These are phyloP conservation scores for Heteromyza rotundicornis DNA, from an alignment of 2,888 invertebrate species.

Conservation along the genomic window DNA sequence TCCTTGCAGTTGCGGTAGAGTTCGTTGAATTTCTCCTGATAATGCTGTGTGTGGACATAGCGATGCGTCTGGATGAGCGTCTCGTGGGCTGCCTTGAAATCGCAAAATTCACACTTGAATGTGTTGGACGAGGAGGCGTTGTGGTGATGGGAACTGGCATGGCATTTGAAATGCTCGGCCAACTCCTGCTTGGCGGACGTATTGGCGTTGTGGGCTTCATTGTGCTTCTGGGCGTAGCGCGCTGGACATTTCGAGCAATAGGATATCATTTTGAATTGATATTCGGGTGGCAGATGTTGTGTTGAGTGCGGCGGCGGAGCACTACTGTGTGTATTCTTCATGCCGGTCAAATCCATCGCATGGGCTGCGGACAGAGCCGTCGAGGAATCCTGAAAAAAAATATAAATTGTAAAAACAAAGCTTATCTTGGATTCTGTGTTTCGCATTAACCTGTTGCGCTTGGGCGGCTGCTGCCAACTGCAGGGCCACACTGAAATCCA, in stretches of 20 bases:
- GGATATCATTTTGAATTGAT: conserved; percentile 65
- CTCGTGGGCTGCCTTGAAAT: conserved; percentile 76
- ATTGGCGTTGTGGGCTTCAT: conserved; percentile 47
- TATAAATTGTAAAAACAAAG: neutral
- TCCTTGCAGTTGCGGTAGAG: conserved; percentile 71
- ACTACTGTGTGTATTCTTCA: conserved; percentile 37
- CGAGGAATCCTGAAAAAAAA: conserved; percentile 29
- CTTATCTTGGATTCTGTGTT: conserved; percentile 36
- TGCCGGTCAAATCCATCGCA: conserved; percentile 48
- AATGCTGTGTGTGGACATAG: conserved; percentile 77
- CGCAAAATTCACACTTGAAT: conserved; percentile 79
- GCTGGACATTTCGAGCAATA: conserved; percentile 86
- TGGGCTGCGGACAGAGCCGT: conserved; percentile 33
- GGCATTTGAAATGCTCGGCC: conserved; percentile 70
- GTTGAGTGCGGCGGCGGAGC: conserved; percentile 45
- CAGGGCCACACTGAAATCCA: conserved; percentile 48
- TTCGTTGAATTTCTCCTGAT: conserved; percentile 77
- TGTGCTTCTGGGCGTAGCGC: conserved; percentile 66
- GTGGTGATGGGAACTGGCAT: conserved; percentile 30
- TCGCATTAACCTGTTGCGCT: conserved; percentile 50
- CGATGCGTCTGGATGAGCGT: conserved; percentile 73
- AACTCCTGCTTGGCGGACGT: conserved; percentile 78
- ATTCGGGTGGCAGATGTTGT: conserved; percentile 47
- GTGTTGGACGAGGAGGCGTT: conserved; percentile 44
- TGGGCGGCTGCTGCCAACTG: conserved; percentile 49